Evolutionary conservation across 2,888 invertebrate genomes (phyloP).

Genomic region (Eupithecia dodoneata): DNA sequence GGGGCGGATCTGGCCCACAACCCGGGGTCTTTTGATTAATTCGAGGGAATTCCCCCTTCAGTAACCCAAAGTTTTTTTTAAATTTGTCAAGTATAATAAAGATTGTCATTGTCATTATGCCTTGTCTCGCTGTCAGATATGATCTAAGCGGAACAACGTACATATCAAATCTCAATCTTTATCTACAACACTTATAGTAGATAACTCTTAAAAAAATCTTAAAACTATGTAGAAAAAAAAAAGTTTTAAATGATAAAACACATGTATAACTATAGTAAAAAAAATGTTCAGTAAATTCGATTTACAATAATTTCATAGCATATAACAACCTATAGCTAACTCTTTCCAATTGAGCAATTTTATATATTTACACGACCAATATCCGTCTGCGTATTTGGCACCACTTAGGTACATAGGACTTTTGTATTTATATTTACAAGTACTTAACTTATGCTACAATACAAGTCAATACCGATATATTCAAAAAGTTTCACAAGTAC

Average conservation of each 20-base stretch:
- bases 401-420: slow-evolving; percentile 79
- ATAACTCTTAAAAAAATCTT: too few species aligned
- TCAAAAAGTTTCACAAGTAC: slow-evolving; percentile 5
- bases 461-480: slow-evolving; percentile 1
- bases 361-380: slow-evolving; percentile 56
- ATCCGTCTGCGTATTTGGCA: slow-evolving; percentile 63
- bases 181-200: neutral
- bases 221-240: neutral
- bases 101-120: too few species aligned
- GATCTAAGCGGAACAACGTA: too few species aligned
- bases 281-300: neutral
- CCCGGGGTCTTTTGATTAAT: neutral
- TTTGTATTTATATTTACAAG: slow-evolving; percentile 61
- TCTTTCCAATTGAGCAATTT: slow-evolving; percentile 65
- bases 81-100: neutral
- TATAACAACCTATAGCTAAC: slow-evolving; percentile 18
- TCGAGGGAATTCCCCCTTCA: neutral
- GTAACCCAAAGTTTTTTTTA: neutral
- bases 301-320: neutral
- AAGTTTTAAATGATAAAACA: neutral
- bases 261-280: neutral
- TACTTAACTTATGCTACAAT: slow-evolving; percentile 26
- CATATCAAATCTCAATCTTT: neutral
- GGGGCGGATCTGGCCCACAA: neutral
- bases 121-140: too few species aligned